phyloP scores from a whole-genome alignment of 1,140 invertebrate species.

The Galleria mellonella region DNA sequence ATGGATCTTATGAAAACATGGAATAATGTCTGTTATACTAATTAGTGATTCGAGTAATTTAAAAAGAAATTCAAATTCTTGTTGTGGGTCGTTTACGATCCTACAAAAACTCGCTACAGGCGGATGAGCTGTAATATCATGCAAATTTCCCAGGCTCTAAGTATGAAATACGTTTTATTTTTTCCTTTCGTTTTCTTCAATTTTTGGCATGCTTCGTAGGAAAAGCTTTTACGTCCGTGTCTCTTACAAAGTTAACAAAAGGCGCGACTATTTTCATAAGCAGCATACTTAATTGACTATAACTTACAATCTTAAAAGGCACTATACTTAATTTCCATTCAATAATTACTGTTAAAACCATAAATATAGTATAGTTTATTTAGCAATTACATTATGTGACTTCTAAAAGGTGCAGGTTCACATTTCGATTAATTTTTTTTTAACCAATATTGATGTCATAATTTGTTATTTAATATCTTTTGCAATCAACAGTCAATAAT shows the following conservation, averaged over 20 bases:
- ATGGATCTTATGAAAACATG: too few relatives aligned
- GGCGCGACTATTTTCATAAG: constrained; percentile 28
- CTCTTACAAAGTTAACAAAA: constrained; percentile 45
- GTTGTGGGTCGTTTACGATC: constrained; percentile 34
- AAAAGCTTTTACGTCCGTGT: constrained; percentile 46
- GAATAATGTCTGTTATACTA: too few relatives aligned
- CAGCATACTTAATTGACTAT: constrained; percentile 27
- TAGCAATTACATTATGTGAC: too few relatives aligned
- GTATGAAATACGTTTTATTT: constrained; percentile 52
- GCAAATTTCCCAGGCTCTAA: constrained; percentile 54
- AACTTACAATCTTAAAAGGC: too few relatives aligned
- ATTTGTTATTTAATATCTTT: too few relatives aligned
- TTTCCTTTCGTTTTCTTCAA: constrained; percentile 40
- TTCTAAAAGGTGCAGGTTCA: too few relatives aligned
- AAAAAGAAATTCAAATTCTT: constrained; percentile 31
- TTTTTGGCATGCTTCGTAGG: constrained; percentile 32
- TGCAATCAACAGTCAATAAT: too few relatives aligned
- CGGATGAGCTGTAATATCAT: constrained; percentile 56
- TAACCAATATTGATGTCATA: too few relatives aligned
- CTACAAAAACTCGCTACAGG: constrained; percentile 27
- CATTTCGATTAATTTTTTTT: too few relatives aligned
- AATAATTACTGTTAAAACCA: not conserved
- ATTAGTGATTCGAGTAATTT: constrained; percentile 33
- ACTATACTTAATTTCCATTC: too few relatives aligned
- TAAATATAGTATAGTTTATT: too few relatives aligned